Evolutionary conservation across 2,797 vertebrate species (phyloP).

Genomic region (Myioborus melanocephalus): DNA sequence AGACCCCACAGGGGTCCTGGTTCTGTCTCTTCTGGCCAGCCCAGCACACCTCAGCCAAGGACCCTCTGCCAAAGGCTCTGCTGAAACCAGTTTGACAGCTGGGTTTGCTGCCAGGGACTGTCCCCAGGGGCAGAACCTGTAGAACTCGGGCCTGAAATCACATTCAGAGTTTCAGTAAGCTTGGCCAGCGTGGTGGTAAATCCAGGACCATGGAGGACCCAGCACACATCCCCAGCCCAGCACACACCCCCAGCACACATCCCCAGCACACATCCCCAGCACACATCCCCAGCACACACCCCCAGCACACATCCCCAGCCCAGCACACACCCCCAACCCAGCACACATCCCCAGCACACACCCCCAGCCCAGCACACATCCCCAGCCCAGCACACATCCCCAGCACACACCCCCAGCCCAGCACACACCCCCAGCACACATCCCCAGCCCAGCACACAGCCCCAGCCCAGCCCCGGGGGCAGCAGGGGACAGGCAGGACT

Average conservation of each 20-base stretch:
- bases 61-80: background rate
- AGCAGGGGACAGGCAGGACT: background rate
- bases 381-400: background rate
- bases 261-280: background rate
- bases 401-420: background rate
- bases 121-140: background rate
- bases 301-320: background rate
- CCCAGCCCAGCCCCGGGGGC: background rate
- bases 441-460: background rate
- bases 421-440: too few relatives aligned
- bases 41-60: background rate
- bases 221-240: background rate
- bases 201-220: too few relatives aligned
- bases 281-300: background rate
- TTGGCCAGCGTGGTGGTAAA: rapidly evolving
- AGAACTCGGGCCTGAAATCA: rapidly evolving
- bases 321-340: too few relatives aligned
- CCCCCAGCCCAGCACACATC: background rate
- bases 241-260: too few relatives aligned
- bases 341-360: too few relatives aligned
- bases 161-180: rapidly evolving
- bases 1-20: background rate
- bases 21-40: background rate
- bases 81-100: rapidly evolving
- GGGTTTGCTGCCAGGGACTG: background rate